Evolutionary conservation across 2,113 vertebrate genomes (phyloP).

Genomic region (Menura novaehollandiae): DNA sequence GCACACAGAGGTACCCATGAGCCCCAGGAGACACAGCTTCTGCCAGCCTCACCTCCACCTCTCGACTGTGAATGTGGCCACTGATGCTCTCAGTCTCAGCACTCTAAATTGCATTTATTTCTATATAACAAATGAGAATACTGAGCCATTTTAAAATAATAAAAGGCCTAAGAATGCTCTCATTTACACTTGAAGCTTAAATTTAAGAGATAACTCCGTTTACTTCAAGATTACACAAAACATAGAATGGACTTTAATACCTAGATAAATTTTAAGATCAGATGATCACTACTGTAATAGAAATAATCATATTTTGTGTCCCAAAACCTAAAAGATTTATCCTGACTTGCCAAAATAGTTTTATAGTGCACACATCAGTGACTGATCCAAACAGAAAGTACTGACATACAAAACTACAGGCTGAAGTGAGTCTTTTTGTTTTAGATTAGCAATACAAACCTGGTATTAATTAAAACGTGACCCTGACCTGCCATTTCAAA

Average conservation of each 20-base stretch:
- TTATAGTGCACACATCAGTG: not conserved
- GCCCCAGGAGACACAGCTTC: not conserved
- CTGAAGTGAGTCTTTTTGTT: not conserved
- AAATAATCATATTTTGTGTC: not conserved
- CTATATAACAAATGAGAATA: not conserved
- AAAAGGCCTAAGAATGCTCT: not conserved
- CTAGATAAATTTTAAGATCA: not conserved
- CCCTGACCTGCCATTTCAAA: not conserved
- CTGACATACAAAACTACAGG: not conserved
- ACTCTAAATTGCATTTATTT: not conserved
- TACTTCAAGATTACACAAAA: not conserved
- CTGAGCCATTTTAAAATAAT: not conserved
- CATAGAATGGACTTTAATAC: not conserved
- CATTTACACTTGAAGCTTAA: not conserved
- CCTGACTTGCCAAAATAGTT: not conserved
- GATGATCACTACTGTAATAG: rapidly evolving
- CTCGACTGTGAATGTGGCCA: rapidly evolving
- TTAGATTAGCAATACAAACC: not conserved
- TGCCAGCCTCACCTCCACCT: not conserved
- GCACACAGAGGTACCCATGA: rapidly evolving
- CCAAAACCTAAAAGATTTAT: not conserved
- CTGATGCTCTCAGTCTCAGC: not conserved
- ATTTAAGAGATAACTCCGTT: not conserved
- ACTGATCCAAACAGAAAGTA: not conserved
- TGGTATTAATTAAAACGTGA: not conserved